A percentile compares a stretch with the other conserved stretches of the same genome.
Evolutionary conservation across 2,888 invertebrate genomes (phyloP).

Genomic region (Cremastinae sp.): DNA sequence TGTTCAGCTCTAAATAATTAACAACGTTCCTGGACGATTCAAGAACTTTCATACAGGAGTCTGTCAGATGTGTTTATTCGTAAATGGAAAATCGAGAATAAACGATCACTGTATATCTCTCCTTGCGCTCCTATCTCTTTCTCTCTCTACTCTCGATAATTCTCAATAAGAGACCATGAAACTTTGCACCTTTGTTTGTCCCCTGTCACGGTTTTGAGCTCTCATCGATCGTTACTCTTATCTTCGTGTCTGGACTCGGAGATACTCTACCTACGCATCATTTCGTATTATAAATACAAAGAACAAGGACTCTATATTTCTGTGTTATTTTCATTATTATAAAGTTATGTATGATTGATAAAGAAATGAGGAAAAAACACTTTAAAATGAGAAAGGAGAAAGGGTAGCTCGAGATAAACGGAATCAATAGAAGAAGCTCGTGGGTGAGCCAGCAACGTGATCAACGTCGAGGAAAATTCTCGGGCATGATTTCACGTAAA

Average conservation of each 20-base stretch:
- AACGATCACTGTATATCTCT: constrained; percentile 11
- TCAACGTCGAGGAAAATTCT: constrained; percentile 13
- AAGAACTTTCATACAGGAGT: constrained; percentile 8
- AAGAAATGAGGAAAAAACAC: too few relatives aligned
- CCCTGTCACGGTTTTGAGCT: constrained; percentile 41
- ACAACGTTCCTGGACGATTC: constrained; percentile 40
- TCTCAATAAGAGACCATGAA: constrained; percentile 40
- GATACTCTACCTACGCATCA: too few relatives aligned
- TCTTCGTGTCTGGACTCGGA: not conserved
- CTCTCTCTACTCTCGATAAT: constrained; percentile 9
- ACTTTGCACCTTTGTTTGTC: constrained; percentile 56
- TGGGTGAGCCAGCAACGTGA: constrained; percentile 11
- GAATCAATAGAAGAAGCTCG: constrained; percentile 9
- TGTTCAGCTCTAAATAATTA: constrained; percentile 55
- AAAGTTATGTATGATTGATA: too few relatives aligned
- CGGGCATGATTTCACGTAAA: not conserved
- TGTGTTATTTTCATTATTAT: too few relatives aligned
- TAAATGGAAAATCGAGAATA: constrained; percentile 23
- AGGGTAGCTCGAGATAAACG: not conserved
- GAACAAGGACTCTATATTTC: too few relatives aligned
- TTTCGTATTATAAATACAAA: too few relatives aligned
- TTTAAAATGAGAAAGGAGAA: not conserved
- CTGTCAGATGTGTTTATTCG: not conserved
- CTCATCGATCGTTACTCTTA: constrained; percentile 42
- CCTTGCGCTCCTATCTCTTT: constrained; percentile 23